A percentile compares a stretch with the other conserved stretches of the same genome.
These are phyloP conservation scores for Umimayanthus kanabou DNA, from an alignment of 92 coral and sea anemone genomes.

Conservation along the genomic window DNA sequence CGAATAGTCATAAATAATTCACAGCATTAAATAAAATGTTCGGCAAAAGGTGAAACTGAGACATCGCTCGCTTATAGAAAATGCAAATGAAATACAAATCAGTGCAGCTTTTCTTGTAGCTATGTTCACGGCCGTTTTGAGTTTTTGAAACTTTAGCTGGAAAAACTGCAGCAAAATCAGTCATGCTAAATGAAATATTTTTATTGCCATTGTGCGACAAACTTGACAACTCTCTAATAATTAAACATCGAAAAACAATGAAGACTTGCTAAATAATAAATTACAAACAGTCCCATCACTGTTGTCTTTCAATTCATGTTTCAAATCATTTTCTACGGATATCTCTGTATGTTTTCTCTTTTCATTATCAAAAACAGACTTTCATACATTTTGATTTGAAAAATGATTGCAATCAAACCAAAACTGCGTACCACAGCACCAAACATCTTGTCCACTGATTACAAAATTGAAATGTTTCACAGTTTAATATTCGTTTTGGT, in stretches of 20 bases:
- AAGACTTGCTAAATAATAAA: conserved; percentile 40
- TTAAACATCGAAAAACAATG: conserved; percentile 37
- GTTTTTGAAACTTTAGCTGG: not conserved
- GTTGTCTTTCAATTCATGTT: conserved; percentile 24
- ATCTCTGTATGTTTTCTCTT: conserved; percentile 11
- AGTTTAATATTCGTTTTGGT: not conserved
- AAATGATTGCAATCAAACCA: not conserved
- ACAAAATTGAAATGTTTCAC: not conserved
- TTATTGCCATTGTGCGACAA: not conserved
- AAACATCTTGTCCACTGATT: not conserved
- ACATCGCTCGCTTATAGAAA: not conserved
- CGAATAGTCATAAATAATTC: not conserved
- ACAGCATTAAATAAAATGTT: not conserved
- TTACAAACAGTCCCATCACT: conserved; percentile 18
- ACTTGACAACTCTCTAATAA: conserved; percentile 11
- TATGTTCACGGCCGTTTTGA: not conserved
- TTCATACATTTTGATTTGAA: not conserved
- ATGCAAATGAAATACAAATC: not conserved
- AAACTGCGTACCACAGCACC: not conserved
- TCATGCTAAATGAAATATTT: not conserved
- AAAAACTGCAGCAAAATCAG: not conserved
- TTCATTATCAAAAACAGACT: conserved; percentile 1
- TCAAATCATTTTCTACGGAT: not conserved
- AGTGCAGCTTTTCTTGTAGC: not conserved
- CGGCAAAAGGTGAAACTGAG: not conserved